A percentile compares a stretch with the other conserved stretches of the same genome.
phyloP scores from a whole-genome alignment of 2,888 invertebrate genomes.

The Watsonalla cultraria region DNA sequence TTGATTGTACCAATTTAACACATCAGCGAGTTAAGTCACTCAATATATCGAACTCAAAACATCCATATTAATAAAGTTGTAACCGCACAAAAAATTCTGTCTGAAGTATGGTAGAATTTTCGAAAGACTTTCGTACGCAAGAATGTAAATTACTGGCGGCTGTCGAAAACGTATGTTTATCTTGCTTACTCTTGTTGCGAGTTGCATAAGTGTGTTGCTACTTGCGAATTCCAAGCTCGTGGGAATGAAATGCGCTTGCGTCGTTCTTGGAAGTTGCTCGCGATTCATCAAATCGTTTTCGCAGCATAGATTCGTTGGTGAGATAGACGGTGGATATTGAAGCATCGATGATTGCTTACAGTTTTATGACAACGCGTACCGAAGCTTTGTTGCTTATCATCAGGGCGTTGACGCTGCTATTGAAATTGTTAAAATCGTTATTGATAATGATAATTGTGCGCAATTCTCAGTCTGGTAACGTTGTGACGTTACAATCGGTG shows the following conservation, averaged over 20 bases:
- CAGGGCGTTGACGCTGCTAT: no score
- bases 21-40: slow-evolving; percentile 4
- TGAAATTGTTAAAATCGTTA: no score
- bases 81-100: slow-evolving; percentile 5
- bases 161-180: slow-evolving; percentile 10
- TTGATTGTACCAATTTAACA: not conserved
- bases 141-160: slow-evolving; percentile 45
- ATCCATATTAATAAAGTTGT: slow-evolving; percentile 7
- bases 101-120: slow-evolving; percentile 15
- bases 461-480: no score
- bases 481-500: no score
- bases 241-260: slow-evolving; percentile 62
- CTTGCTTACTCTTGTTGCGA: slow-evolving; percentile 21
- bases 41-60: slow-evolving; percentile 8
- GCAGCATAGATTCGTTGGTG: slow-evolving; percentile 36
- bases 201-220: slow-evolving; percentile 31
- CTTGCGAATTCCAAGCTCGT: slow-evolving; percentile 58
- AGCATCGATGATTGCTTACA: no score
- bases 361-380: no score
- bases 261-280: slow-evolving; percentile 62
- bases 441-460: no score
- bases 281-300: slow-evolving; percentile 62
- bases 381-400: no score
- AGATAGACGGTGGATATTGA: slow-evolving; percentile 18
- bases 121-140: slow-evolving; percentile 32